These are phyloP conservation scores for Acanthacorydalis orientalis DNA, from an alignment of 2,888 invertebrate species.

Conservation along the genomic window DNA sequence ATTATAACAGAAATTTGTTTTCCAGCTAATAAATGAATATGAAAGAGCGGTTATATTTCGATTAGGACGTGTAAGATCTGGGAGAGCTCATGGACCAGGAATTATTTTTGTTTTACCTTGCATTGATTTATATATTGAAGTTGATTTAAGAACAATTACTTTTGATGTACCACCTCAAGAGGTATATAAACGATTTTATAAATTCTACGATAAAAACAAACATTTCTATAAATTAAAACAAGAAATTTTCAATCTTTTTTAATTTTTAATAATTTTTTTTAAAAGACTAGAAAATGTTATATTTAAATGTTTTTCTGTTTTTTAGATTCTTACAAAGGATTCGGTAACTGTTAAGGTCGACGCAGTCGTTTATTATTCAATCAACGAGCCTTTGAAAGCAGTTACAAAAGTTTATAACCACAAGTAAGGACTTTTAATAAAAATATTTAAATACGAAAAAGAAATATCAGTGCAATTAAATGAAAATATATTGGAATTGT, in stretches of 20 bases:
- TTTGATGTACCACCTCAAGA: constrained; percentile 96
- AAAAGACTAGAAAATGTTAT: too few relatives aligned
- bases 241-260: too few relatives aligned
- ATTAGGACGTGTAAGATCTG: constrained; percentile 52
- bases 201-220: too few relatives aligned
- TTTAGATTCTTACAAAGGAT: constrained; percentile 75
- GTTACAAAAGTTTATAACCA: constrained; percentile 60
- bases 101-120: constrained; percentile 90
- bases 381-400: constrained; percentile 61
- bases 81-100: constrained; percentile 68
- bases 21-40: constrained; percentile 66
- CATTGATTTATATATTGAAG: constrained; percentile 81
- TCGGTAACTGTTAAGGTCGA: constrained; percentile 90
- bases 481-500: too few relatives aligned
- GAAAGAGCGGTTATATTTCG: constrained; percentile 82
- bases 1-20: too few relatives aligned
- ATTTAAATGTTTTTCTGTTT: constrained; percentile 9
- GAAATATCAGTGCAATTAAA: too few relatives aligned
- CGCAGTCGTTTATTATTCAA: constrained; percentile 72
- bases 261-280: too few relatives aligned
- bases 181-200: constrained; percentile 33
- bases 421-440: constrained; percentile 27
- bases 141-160: constrained; percentile 83
- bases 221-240: too few relatives aligned
- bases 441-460: too few relatives aligned